A percentile compares a stretch with the other conserved stretches of the same genome.
phyloP scores from a whole-genome alignment of 2,888 invertebrate species.

The Ametastegia equiseti region DNA sequence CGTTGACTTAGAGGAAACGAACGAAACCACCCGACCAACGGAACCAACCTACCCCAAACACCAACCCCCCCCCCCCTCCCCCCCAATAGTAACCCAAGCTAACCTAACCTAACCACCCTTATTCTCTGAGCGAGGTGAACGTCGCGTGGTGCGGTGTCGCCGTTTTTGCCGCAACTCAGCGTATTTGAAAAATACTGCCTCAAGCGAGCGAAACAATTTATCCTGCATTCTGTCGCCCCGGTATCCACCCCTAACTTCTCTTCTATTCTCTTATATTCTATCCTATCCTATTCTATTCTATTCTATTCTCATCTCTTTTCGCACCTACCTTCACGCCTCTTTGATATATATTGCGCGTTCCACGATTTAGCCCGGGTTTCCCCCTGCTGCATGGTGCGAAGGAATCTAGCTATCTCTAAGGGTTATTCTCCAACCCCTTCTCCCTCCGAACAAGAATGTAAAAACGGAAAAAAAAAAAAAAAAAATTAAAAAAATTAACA shows the following conservation, averaged over 20 bases:
- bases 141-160: conserved; percentile 39
- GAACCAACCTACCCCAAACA: not conserved
- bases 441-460: not conserved
- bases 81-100: no score
- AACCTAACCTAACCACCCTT: not conserved
- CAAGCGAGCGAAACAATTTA: conserved; percentile 47
- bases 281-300: not conserved
- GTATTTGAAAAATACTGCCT: conserved; percentile 48
- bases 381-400: conserved; percentile 31
- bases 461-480: no score
- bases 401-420: conserved; percentile 20
- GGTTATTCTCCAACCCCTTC: not conserved
- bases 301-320: not conserved
- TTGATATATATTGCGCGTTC: conserved; percentile 37
- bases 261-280: not conserved
- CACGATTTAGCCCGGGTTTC: conserved; percentile 37
- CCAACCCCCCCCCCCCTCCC: not conserved
- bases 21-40: not conserved
- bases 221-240: conserved; percentile 45
- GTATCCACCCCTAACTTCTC: not conserved
- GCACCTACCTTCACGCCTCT: conserved; percentile 35
- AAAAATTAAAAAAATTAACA: no score
- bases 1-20: conserved; percentile 33
- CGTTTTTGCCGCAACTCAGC: conserved; percentile 46
- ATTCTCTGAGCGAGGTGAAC: not conserved